A percentile compares a stretch with the other conserved stretches of the same genome.
Conservation (phyloP, 1,140 invertebrate genomes). For the Globodera rostochiensis region DNA sequence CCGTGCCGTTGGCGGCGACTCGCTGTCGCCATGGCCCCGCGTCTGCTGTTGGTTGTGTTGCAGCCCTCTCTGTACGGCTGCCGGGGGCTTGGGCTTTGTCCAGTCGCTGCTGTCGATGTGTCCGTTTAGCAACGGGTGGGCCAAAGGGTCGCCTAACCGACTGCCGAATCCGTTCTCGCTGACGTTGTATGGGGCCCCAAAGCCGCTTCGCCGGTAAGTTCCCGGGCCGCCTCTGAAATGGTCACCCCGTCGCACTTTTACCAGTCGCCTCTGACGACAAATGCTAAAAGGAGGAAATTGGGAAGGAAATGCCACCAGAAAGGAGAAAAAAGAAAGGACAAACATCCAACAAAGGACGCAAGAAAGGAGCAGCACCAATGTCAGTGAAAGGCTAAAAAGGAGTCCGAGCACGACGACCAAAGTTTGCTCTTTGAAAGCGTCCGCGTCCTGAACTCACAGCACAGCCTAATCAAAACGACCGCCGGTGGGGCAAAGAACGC, state of each 20-base stretch:
- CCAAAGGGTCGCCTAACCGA: conserved; percentile 24
- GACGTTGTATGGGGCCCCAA: conserved; percentile 10
- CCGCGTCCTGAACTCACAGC: background rate
- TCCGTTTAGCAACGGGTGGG: conserved; percentile 5
- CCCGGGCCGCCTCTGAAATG: conserved; percentile 14
- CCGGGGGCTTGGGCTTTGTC: conserved; percentile 18
- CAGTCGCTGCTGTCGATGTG: conserved; percentile 18
- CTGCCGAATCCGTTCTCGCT: conserved; percentile 25
- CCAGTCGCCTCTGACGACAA: conserved; percentile 3
- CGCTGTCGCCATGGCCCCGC: background rate
- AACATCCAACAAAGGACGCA: conserved; percentile 24
- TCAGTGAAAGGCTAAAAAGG: conserved; percentile 10
- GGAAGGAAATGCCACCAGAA: background rate
- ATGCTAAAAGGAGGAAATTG: background rate
- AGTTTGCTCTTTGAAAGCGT: background rate
- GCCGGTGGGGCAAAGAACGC: background rate
- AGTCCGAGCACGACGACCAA: conserved; percentile 37
- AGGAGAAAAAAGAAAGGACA: background rate
- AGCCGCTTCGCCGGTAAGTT: background rate
- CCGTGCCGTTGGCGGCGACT: conserved; percentile 6
- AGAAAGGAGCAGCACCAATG: conserved; percentile 13
- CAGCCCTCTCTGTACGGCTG: background rate
- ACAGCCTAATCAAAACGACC: background rate
- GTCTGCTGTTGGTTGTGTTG: conserved; percentile 8
- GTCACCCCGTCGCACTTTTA: conserved; percentile 12